Evolutionary conservation across 2,797 vertebrate genomes (phyloP), one percentile per base, ranked within the genome.

Genomic region (Sebastolobus alascanus): DNA sequence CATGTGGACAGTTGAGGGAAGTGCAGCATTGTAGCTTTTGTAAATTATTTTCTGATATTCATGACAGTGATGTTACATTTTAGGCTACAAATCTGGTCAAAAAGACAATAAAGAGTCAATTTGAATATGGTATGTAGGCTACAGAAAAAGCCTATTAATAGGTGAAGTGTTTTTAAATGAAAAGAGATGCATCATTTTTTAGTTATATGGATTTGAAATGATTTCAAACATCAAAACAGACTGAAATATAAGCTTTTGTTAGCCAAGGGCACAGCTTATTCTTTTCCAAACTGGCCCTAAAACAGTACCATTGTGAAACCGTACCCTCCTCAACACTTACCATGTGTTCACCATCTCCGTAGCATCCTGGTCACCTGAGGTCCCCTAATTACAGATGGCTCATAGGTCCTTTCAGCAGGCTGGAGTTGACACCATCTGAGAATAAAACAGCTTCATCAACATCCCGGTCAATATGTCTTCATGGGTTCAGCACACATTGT

Each of bases 271-370:
- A 27, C 52, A n/a, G 1, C 16, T 64, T 74, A 6, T 79, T 75
- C 10, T 74, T 46, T 16, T 43, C 37, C 25, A 79, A 77, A 80
- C 22, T 74, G 60, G 14, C 18, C 20, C 52, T 46, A 25, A 76
- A 77, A 81, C 55, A 52, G 25, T 20, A 52, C 40, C 29, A 55
- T 16, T 54, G 29, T 81, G 54, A 87, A 82, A 82, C 43, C 9
- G 6, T 46, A 75, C 4, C 38, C 73, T 80, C 7, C 5, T n/a
- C 46, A 9, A 38, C 68, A 92, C 92, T 94, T 75, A 95, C 93
- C 93, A 91, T 94, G 90, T 93, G 89, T 90, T 94, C 90, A 93
- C 66, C 91, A 92, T 94, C 79, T 87, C 83, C 63, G 67, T 72
- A 79, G 73, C 68, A 75, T 90, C 85, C 77, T 20, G 2, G 75